Conservation (phyloP, 2,113 vertebrate species). For the Bathybates hornii region DNA sequence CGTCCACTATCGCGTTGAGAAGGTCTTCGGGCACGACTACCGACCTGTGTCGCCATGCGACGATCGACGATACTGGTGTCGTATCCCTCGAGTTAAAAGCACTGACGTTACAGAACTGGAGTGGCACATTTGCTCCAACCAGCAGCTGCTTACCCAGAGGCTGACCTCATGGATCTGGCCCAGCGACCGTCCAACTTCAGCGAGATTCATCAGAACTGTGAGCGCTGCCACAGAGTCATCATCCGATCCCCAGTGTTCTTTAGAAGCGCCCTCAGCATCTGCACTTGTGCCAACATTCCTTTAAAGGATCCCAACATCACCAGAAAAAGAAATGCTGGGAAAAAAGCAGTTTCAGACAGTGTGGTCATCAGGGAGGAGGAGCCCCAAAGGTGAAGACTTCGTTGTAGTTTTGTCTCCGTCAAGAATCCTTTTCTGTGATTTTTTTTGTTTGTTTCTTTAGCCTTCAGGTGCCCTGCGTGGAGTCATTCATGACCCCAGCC, state of each 20-base stretch:
- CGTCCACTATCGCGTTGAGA: constrained; percentile 92
- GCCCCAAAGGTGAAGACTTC: background rate
- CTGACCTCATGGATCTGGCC: constrained; percentile 90
- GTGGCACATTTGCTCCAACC: constrained; percentile 96
- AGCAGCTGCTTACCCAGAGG: constrained; percentile 94
- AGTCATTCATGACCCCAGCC: background rate
- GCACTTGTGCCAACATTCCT: constrained; percentile 70
- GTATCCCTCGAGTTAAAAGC: constrained; percentile 92
- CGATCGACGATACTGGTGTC: constrained; percentile 82
- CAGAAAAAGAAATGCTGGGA: constrained; percentile 57
- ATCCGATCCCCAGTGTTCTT: constrained; percentile 95
- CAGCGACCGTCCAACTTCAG: constrained; percentile 75
- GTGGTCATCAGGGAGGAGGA: background rate
- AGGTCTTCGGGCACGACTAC: constrained; percentile 91
- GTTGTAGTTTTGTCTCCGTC: background rate
- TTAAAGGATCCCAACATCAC: constrained; percentile 38
- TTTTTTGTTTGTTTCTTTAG: background rate
- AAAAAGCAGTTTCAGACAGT: constrained; percentile 32
- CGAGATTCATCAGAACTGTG: constrained; percentile 84
- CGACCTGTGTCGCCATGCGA: constrained; percentile 83
- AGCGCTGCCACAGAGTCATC: constrained; percentile 86
- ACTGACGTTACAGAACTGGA: constrained; percentile 94
- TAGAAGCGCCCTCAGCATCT: constrained; percentile 90
- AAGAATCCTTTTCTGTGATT: background rate
- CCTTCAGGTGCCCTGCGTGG: background rate